These are phyloP conservation scores for Malurus cyaneus DNA, from an alignment of 2,113 vertebrate species.

Conservation along the genomic window DNA sequence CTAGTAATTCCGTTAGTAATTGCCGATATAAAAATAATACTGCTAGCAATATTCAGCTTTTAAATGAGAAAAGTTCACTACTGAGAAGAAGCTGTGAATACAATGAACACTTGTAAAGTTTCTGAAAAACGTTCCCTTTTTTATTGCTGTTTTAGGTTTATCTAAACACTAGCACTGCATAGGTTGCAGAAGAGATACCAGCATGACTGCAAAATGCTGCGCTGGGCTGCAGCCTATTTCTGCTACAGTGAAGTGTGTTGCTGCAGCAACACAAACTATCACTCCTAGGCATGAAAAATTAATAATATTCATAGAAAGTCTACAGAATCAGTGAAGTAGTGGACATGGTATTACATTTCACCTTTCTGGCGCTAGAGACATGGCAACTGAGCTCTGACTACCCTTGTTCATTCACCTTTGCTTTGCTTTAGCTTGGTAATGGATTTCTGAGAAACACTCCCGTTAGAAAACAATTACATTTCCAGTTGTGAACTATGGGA, in stretches of 20 bases:
- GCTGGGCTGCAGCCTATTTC: not conserved
- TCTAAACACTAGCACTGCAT: not conserved
- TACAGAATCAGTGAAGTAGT: not conserved
- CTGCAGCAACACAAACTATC: not conserved
- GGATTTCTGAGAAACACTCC: not conserved
- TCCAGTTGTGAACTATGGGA: not conserved
- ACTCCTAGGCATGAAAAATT: not conserved
- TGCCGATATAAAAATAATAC: not conserved
- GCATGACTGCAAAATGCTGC: not conserved
- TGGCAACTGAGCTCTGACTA: not conserved
- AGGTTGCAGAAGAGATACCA: not conserved
- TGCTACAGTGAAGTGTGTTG: not conserved
- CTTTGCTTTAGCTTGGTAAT: not conserved
- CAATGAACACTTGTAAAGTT: not conserved
- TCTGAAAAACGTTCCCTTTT: not conserved
- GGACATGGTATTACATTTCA: not conserved
- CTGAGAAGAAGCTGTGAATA: not conserved
- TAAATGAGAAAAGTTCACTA: not conserved
- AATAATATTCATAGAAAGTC: not conserved
- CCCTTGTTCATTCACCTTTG: not conserved
- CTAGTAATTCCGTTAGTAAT: not conserved
- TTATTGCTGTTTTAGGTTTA: not conserved
- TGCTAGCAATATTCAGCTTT: not conserved
- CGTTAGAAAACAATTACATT: not conserved
- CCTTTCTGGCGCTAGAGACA: not conserved